Evolutionary conservation across 2,888 invertebrate genomes (phyloP).

Genomic region (Pelosia muscerda): DNA sequence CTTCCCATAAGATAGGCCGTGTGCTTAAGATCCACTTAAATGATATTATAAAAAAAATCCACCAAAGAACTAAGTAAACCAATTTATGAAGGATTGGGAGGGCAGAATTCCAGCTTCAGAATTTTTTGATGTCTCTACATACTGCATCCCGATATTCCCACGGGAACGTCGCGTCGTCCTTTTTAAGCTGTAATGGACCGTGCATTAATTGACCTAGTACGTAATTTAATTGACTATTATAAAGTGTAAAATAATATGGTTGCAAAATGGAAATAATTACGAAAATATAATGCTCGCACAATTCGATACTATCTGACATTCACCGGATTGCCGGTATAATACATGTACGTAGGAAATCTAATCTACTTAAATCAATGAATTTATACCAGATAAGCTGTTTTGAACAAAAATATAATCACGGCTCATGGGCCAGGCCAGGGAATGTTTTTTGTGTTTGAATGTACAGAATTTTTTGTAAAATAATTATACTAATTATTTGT

Average conservation of each 20-base stretch:
- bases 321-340: conserved; percentile 3
- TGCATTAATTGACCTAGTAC: neutral
- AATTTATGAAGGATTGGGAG: too few relatives aligned
- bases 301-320: conserved; percentile 12
- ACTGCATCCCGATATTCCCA: too few relatives aligned
- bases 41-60: too few relatives aligned
- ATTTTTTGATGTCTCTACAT: too few relatives aligned
- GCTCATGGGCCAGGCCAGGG: neutral
- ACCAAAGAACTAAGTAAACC: too few relatives aligned
- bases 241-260: neutral
- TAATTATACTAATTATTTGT: too few relatives aligned
- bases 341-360: neutral
- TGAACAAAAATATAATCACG: neutral
- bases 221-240: neutral
- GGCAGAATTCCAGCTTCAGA: too few relatives aligned
- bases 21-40: too few relatives aligned
- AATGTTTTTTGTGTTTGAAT: too few relatives aligned
- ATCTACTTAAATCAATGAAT: conserved; percentile 13
- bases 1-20: too few relatives aligned
- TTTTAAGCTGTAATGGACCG: neutral
- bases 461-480: too few relatives aligned
- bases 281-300: neutral
- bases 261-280: neutral
- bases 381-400: neutral
- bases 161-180: too few relatives aligned